Conservation (phyloP, 1,140 invertebrate genomes). For the fruit fly (Drosophila melanogaster) region Release_6_plus_ISO1_MT NT_033777.3:30654501-30655000, state of each 20-base stretch:
- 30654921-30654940: no score
- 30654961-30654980: conserved; percentile 16
- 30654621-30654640: conserved; percentile 34
- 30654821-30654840: no score
- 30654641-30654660: conserved; percentile 73
- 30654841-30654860: neutral
- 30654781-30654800: neutral
- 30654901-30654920: neutral
- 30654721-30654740: conserved; percentile 13
- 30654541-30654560: conserved; percentile 79
- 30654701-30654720: conserved; percentile 17
- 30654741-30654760: conserved; percentile 70
- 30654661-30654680: neutral
- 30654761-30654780: conserved; percentile 62
- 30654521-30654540: conserved; percentile 48
- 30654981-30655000: conserved; percentile 4
- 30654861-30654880: neutral
- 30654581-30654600: conserved; percentile 8
- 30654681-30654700: neutral
- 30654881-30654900: neutral
- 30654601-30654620: conserved; percentile 24
- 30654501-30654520: conserved; percentile 24
- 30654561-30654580: conserved; percentile 78
- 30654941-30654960: neutral
- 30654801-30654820: neutral